These are phyloP conservation scores for Pyxicephalus adspersus DNA, from an alignment of 2,113 vertebrate genomes.

Conservation along the genomic window DNA sequence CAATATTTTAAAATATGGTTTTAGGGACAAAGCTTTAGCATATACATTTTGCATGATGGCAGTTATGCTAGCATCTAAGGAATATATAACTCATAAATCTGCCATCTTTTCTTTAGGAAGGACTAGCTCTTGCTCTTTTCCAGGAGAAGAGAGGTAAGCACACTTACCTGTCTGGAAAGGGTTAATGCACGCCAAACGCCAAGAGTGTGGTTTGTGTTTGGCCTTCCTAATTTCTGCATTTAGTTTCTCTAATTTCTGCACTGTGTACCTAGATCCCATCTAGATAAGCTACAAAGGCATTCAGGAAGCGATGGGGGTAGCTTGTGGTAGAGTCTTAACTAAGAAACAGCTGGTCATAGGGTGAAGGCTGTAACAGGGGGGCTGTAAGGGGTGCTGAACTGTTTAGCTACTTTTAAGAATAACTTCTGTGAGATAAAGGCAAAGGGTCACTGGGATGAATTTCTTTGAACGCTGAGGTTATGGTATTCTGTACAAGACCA, in stretches of 20 bases:
- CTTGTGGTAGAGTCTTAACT: conserved; percentile 62
- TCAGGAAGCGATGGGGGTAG: conserved; percentile 59
- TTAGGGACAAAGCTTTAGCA: no score
- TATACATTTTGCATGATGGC: no score
- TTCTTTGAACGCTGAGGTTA: background rate
- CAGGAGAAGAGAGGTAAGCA: background rate
- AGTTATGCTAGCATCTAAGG: no score
- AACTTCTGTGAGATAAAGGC: background rate
- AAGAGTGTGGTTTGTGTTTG: conserved; percentile 60
- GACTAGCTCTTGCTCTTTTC: background rate
- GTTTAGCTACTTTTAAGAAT: background rate
- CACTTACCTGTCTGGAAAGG: conserved; percentile 1
- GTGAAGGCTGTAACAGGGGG: conserved; percentile 49
- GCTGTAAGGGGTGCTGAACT: background rate
- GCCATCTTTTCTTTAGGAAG: no score
- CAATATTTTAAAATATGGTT: no score
- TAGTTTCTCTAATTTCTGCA: conserved; percentile 63
- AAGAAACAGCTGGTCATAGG: conserved; percentile 62
- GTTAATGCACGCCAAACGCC: conserved; percentile 39
- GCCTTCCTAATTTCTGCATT: conserved; percentile 64
- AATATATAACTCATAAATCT: no score
- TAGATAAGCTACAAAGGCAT: conserved; percentile 66
- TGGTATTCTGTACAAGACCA: background rate
- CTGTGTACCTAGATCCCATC: conserved; percentile 64
- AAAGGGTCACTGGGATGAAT: background rate